Conservation (phyloP, 2,797 vertebrate genomes). For the Hyperoplus lanceolatus region DNA sequence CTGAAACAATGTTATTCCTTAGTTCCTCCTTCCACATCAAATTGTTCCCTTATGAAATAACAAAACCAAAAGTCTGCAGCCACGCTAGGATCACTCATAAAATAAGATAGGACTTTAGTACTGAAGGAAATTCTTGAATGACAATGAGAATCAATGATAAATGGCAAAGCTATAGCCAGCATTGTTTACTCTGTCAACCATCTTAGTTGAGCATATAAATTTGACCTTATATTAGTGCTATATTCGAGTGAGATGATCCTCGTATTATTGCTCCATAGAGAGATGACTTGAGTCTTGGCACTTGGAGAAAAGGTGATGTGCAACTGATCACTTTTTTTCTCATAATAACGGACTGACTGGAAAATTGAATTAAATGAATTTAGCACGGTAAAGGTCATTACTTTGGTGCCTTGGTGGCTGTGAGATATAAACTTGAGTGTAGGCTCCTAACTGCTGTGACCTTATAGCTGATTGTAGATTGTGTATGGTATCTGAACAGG, state of each 20-base stretch:
- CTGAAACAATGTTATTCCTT: background rate
- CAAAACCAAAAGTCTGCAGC: too few species aligned
- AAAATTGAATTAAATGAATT: constrained; percentile 63
- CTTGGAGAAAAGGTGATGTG: background rate
- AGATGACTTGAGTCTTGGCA: background rate
- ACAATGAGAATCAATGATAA: too few species aligned
- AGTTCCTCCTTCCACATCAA: background rate
- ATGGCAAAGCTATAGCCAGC: too few species aligned
- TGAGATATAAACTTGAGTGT: constrained; percentile 7
- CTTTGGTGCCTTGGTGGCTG: constrained; percentile 19
- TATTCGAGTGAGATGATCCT: background rate
- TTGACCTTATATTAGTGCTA: too few species aligned
- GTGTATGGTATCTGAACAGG: constrained; percentile 12
- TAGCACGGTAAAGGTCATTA: constrained; percentile 53
- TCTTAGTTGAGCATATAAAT: too few species aligned
- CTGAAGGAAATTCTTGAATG: too few species aligned
- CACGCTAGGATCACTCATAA: too few species aligned
- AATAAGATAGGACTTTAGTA: too few species aligned
- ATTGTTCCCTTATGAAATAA: too few species aligned
- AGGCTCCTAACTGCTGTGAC: constrained; percentile 36
- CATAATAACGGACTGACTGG: constrained; percentile 44
- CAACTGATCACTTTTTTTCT: constrained; percentile 30
- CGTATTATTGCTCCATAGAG: background rate
- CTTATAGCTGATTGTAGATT: constrained; percentile 47
- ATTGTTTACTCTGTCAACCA: too few species aligned